Base-by-base conservation (phyloP, 2,113 vertebrate genomes). In the Lagopus leucura region DNA sequence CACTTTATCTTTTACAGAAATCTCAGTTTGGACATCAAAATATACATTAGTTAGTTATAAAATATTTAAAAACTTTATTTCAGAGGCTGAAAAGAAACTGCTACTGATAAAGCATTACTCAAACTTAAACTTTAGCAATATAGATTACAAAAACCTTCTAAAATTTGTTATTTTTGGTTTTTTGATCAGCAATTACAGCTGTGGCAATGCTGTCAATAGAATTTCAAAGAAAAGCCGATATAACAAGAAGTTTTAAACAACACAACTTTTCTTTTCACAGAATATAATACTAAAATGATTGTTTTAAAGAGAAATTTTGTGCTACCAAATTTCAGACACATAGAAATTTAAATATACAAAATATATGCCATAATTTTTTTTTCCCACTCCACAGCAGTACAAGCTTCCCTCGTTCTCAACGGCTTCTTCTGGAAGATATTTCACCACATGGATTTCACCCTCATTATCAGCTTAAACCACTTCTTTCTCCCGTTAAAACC, bases 291-390 rank as follows among this genome's bases (percentile, higher is more conserved):
- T 97, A 95, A 97, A 96, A 96, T 96, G 97, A 97, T 98, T 98
- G 93, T 97, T 96, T 96, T 95, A 97, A 96, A 93, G 95, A 97
- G 95, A 96, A 97, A 97, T 65, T 94, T 82, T 95, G 97, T 97
- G 97, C 96, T 98, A 97, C 96, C 82, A 88, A 96, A 96, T 89
- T 95, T 97, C 92, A 97, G 93, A 97, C 96, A 65, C 92, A 91
- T 93, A 98, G 93, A 97, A 94, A 97, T 98, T 98, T 97, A 94
- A 98, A 98, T 98, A 98, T 97, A 98, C 96, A 98, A 98, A 98
- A 98, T 98, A 98, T 98, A 98, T 96, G 97, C 74, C 94, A 97
- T 98, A 82, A 10, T 54, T 94, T 93, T 94, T 94, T 95, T 80
- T 92, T 95, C 91, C 94, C 94, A 76, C 89, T 97, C 90, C 71